Evolutionary conservation across 2,113 vertebrate species (phyloP).

Genomic region (Sinocyclocheilus anophthalmus): DNA sequence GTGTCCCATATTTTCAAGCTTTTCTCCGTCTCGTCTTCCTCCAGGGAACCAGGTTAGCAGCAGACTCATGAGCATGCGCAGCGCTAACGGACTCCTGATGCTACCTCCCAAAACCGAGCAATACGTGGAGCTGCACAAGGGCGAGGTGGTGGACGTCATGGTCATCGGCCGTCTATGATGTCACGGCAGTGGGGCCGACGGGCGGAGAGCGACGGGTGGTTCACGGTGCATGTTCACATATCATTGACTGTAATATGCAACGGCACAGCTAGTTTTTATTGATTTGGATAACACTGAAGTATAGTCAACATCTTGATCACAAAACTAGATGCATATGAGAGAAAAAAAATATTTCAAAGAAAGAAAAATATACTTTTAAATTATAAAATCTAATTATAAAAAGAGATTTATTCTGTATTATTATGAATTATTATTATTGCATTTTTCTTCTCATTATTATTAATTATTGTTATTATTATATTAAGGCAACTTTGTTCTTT

Average conservation of each 20-base stretch:
- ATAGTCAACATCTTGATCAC: slow-evolving; percentile 99
- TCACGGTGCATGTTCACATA: slow-evolving; percentile 99
- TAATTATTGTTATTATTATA: slow-evolving; percentile 85
- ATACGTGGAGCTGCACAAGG: slow-evolving; percentile 99
- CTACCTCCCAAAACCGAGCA: slow-evolving; percentile 99
- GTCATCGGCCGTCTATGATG: slow-evolving; percentile 99
- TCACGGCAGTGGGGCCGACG: slow-evolving; percentile 69
- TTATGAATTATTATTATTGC: slow-evolving; percentile 70
- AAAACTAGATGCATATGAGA: slow-evolving; percentile 79
- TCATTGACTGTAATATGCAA: slow-evolving; percentile 99
- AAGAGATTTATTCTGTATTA: slow-evolving; percentile 96
- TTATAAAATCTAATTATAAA: slow-evolving; percentile 90
- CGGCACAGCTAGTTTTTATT: slow-evolving; percentile 99
- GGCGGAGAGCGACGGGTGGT: slow-evolving; percentile 73
- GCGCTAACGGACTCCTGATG: slow-evolving; percentile 98
- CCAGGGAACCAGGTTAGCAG: slow-evolving; percentile 99
- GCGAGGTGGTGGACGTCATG: slow-evolving; percentile 99
- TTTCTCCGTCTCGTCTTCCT: not conserved
- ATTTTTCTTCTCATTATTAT: slow-evolving; percentile 82
- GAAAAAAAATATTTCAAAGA: slow-evolving; percentile 90
- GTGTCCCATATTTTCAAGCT: not conserved
- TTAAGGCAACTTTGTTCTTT: slow-evolving; percentile 99
- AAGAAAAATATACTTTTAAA: slow-evolving; percentile 86
- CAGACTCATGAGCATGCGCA: slow-evolving; percentile 99
- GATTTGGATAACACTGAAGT: slow-evolving; percentile 99